These are phyloP conservation scores for Micropoecilia bifurca DNA, from an alignment of 2,797 vertebrate genomes.

Conservation along the genomic window DNA sequence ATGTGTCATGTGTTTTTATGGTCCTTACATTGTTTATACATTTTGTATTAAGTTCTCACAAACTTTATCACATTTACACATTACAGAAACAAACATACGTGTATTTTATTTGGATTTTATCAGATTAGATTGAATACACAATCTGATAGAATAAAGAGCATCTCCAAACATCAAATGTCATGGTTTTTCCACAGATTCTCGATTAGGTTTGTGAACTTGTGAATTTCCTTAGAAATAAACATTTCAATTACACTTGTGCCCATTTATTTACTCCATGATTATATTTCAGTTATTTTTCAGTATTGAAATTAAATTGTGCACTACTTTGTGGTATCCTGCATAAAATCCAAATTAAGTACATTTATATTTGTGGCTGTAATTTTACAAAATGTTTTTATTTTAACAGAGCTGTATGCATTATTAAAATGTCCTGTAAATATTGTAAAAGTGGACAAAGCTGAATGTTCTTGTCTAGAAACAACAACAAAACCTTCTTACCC, in stretches of 20 bases:
- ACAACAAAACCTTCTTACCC: slow-evolving; percentile 38
- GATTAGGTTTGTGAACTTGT: neutral
- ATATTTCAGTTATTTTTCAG: neutral
- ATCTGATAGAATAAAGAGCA: neutral
- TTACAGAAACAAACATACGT: no score
- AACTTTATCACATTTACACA: neutral
- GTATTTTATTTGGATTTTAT: neutral
- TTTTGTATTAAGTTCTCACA: neutral
- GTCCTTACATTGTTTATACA: neutral
- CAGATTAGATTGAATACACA: neutral
- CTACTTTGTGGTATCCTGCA: neutral
- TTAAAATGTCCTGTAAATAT: slow-evolving; percentile 8
- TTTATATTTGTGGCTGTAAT: neutral
- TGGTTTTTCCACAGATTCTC: neutral
- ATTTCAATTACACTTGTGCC: neutral
- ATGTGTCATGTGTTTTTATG: neutral
- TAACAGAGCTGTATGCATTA: neutral
- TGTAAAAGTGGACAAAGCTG: slow-evolving; percentile 13
- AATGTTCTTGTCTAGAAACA: slow-evolving; percentile 30
- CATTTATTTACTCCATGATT: neutral
- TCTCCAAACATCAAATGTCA: neutral
- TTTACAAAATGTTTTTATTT: neutral
- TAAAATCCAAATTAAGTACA: neutral
- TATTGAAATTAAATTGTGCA: neutral
- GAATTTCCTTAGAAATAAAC: neutral